A percentile compares a stretch with the other conserved stretches of the same genome.
Evolutionary conservation across 2,797 vertebrate species (phyloP).

Genomic region (Scleropages formosus): DNA sequence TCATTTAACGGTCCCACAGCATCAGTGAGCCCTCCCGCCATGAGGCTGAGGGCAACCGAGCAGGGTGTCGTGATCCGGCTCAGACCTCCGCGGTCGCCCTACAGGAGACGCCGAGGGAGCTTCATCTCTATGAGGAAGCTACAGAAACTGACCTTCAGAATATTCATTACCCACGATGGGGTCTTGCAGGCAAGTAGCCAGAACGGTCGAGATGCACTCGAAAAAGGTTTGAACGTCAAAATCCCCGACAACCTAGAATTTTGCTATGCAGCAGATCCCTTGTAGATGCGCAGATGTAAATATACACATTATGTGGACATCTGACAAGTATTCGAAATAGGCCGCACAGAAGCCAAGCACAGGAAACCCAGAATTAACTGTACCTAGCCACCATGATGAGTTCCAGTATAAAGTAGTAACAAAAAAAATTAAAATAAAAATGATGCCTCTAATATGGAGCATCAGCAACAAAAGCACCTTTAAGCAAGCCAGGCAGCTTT

Average conservation of each 20-base stretch:
- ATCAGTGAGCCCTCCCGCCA: constrained; percentile 58
- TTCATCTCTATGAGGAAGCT: constrained; percentile 53
- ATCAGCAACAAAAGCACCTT: neutral
- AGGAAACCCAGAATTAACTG: too few relatives aligned
- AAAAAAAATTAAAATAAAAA: neutral
- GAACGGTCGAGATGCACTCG: neutral
- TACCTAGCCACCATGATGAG: too few relatives aligned
- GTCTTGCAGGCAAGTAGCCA: constrained; percentile 58
- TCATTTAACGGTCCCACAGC: constrained; percentile 48
- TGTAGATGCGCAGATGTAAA: too few relatives aligned
- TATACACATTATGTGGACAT: too few relatives aligned
- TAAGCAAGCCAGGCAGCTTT: neutral
- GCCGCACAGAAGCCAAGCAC: too few relatives aligned
- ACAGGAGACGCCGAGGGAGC: constrained; percentile 34
- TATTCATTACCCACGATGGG: constrained; percentile 54
- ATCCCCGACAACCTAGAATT: too few relatives aligned
- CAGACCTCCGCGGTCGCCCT: constrained; percentile 45
- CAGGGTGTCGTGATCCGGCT: constrained; percentile 58
- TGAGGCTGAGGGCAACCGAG: constrained; percentile 53
- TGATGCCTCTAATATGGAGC: neutral
- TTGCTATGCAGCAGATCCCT: too few relatives aligned
- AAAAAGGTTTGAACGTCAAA: neutral
- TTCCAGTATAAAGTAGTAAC: too few relatives aligned
- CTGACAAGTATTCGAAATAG: too few relatives aligned
- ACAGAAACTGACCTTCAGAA: constrained; percentile 54